Evolutionary conservation across 2,888 invertebrate species (phyloP), one percentile per base, ranked within the genome.

Genomic region (Epiperipatus broadwayi): DNA sequence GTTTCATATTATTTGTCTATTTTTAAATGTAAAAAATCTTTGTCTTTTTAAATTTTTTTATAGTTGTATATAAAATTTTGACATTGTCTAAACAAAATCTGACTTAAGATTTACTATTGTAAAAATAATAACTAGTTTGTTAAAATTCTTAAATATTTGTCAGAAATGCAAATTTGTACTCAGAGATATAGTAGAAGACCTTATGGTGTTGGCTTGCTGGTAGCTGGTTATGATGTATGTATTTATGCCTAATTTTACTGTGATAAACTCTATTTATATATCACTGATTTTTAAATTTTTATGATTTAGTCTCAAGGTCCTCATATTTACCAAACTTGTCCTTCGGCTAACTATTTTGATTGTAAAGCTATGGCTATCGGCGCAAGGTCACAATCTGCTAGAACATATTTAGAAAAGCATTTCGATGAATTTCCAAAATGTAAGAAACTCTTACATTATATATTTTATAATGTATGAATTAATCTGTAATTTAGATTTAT

Each of bases 351-450:
- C 63, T 93, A 72, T 59, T 91, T 84, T 52, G 87, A 93, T 59
- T 95, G 95, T 63, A 81, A 87, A 52, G 91, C 93, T 0, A 95
- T 97, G 87, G 89, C 97, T 0, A 91, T 99, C 47, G 97, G 97
- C 1, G 78, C 95, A 1, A 70, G 97, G 5, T 93, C 93, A 0
- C 97, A 97, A 58, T 87, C 89, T 45, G 95, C 97, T 18, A 68
- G 93, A 42, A 99, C 97, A 1, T 99, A 97, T 57, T 66, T 99
- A 41, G 97, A 97, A 63, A 84, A 79, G 53, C 76, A 91, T 58
- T 64, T 95, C 31, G 72, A 66, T 38, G 70, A 72, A 37, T 81
- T 93, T 55, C 49, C 57, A 2, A 69, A 71, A 12, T 52, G 60
- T 58, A 46, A 52, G 55, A 49, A 7, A 7, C n/a, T n/a, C 10